Evolutionary conservation across 2,888 invertebrate genomes (phyloP), one percentile per base, ranked within the genome.

Genomic region (Lobophora halterata): DNA sequence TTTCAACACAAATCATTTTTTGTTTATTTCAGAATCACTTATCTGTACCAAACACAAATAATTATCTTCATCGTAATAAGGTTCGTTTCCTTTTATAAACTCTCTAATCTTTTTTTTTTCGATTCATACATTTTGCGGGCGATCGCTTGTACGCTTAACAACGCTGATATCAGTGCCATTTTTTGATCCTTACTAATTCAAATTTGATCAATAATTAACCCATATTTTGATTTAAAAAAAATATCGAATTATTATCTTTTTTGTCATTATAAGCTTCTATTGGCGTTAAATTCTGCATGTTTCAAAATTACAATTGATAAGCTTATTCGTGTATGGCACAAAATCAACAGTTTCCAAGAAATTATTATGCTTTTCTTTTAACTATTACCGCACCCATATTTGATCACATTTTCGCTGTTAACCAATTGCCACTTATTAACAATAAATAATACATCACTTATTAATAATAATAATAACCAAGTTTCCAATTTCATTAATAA

Each of bases 21-120:
- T 90, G 89, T 90, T 89, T 93, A 92, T 93, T 93, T 89, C 93
- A 93, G 93, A 93, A 92, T 90, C 93, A 93, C 91, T 93, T 94
- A 91, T 93, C 93, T 91, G 93, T 93, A 90, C 93, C 93, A 90
- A 91, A 92, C 91, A 92, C 92, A 91, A 91, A 91, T 92, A 93
- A 93, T 91, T 93, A 91, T 89, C 93, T 92, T 74, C 93, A 92
- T 89, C 92, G 91, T 83, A 91, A 90, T 89, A 93, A 93, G 93
- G 93, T 94, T 88, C 86, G 86, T 88, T 86, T 81, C 78, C 77
- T 85, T 81, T 76, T 79, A 72, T 83, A 77, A 81, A 79, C 76
- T 73, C 69, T 76, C 69, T 72, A 65, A 71, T 65, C 60, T 65
- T 72, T 75, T n/a, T n/a, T 65, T 74, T 73, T 72, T 66, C 65